Conservation (phyloP, 2,888 invertebrate genomes). For the Torymus texanus region DNA sequence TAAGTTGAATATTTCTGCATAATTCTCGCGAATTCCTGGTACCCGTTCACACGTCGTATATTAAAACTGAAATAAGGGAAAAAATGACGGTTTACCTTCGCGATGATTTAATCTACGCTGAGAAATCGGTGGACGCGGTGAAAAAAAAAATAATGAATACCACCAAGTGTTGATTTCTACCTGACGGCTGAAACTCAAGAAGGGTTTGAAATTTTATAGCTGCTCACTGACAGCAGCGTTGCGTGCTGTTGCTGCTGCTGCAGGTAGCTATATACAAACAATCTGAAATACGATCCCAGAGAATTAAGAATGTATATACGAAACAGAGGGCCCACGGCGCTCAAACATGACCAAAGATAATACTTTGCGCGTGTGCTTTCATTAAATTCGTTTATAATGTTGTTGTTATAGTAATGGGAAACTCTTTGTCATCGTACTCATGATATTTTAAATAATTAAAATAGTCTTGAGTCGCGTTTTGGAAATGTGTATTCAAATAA, state of each 20-base stretch:
- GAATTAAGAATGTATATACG: conserved; percentile 11
- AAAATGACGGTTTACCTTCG: neutral
- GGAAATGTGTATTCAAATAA: no score
- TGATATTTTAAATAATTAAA: no score
- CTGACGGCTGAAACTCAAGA: conserved; percentile 29
- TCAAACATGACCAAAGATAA: neutral
- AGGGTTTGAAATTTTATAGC: conserved; percentile 43
- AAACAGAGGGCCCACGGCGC: conserved; percentile 14
- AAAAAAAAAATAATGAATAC: neutral
- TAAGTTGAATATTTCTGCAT: no score
- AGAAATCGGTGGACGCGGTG: no score
- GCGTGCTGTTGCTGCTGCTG: neutral
- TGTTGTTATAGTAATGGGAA: no score
- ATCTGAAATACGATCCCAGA: conserved; percentile 21
- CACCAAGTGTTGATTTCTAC: conserved; percentile 21
- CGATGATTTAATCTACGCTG: neutral
- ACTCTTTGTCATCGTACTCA: no score
- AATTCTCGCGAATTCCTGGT: no score
- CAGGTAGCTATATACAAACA: neutral
- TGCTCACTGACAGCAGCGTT: neutral
- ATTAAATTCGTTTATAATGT: no score
- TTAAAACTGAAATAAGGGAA: no score
- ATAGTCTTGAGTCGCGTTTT: no score
- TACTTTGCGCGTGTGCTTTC: neutral
- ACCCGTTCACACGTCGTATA: no score